A percentile compares a stretch with the other conserved stretches of the same genome.
Evolutionary conservation across 2,797 vertebrate species (phyloP).

Genomic region (Falco biarmicus): DNA sequence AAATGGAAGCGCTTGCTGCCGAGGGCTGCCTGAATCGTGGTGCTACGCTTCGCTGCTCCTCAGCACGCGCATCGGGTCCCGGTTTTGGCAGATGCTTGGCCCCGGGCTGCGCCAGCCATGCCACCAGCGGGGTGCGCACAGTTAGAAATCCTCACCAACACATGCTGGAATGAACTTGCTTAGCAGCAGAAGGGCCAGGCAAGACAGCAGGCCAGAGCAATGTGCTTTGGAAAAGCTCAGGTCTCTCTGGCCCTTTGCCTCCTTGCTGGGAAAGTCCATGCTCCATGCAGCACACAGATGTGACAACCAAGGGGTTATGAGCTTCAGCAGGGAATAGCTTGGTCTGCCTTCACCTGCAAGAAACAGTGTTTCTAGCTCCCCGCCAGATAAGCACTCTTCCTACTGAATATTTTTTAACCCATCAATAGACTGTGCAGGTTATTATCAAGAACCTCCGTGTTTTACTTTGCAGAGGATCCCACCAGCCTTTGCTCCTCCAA

Average conservation of each 20-base stretch:
- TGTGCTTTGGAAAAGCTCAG: neutral
- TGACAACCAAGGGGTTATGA: neutral
- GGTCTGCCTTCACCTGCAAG: neutral
- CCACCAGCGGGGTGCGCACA: fast-evolving
- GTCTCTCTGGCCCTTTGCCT: neutral
- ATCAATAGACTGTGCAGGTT: neutral
- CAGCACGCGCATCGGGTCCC: fast-evolving
- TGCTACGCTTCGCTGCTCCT: neutral
- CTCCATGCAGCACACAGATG: neutral
- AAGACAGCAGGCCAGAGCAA: neutral
- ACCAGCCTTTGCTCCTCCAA: neutral
- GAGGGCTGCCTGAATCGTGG: neutral
- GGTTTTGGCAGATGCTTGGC: neutral
- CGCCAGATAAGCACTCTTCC: neutral
- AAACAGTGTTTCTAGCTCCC: neutral
- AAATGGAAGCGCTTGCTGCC: neutral
- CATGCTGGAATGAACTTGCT: too few species aligned
- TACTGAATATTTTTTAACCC: neutral
- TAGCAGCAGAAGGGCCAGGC: neutral
- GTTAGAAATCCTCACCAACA: neutral
- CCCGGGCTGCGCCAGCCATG: neutral
- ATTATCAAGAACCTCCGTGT: neutral
- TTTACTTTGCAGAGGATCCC: neutral
- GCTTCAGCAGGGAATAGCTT: neutral
- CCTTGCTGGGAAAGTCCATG: neutral